Evolutionary conservation across 2,888 invertebrate species (phyloP), one percentile per base, ranked within the genome.

Genomic region (Smittia sp.): DNA sequence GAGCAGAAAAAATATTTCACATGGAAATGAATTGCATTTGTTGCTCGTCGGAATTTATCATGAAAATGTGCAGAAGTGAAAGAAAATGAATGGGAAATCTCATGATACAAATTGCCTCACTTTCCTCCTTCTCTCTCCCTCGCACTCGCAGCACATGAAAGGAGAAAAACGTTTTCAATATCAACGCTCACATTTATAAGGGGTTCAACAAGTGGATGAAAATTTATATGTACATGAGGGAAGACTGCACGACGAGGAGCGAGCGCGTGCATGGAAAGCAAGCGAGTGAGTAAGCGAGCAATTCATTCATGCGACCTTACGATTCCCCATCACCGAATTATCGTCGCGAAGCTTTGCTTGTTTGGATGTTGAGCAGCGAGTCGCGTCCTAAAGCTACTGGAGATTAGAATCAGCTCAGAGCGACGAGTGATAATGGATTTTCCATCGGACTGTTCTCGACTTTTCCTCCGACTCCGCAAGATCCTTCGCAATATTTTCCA

Each of bases 201-300:
- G 67, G 38, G 67, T 41, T 67, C 67, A 67, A 67, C 67, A 67
- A 67, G 67, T 67, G 67, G 67, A 67, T 41, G 9, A 65, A 65
- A 65, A 25, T 66, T 38, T 39, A 46, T 46, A 46, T 46, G 46
- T 46, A 46, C 46, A 46, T 46, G 46, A 46, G 46, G 32, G 32
- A 32, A 32, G 15, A 46, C 46, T 46, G 46, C 46, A 46, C 46
- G 46, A 46, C 7, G 46, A 46, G 2, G 15, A 46, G 15, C n/a
- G n/a, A 38, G 38, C 38, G 11, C 46, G 46, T 46, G 15, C 46
- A 15, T 11, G 46, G 15, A 11, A 46, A 46, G 3, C n/a, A n/a
- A n/a, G n/a, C n/a, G n/a, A n/a, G n/a, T n/a, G n/a, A n/a, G n/a
- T n/a, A n/a, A n/a, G n/a, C n/a, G n/a, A n/a, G n/a, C 15, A 3